Base-by-base conservation (phyloP, 2,888 invertebrate species). In the Corythucha ciliata region DNA sequence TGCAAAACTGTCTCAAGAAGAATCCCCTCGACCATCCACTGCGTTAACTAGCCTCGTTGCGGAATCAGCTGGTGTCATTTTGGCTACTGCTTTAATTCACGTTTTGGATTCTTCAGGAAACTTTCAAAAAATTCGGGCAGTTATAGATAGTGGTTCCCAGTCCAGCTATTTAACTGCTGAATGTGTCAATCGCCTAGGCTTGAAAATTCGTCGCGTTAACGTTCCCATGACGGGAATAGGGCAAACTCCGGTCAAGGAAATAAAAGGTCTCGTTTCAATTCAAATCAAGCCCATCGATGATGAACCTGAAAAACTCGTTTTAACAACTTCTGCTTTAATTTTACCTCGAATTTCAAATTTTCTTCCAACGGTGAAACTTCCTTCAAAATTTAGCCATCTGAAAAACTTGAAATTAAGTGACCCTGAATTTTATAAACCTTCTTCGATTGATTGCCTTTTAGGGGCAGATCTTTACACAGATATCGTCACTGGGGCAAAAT, bases 81-180 rank as follows among this genome's bases (percentile, higher is more conserved):
- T 53, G 21, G 53, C 44, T 10, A 50, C 53, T 8, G 49, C 39
- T 12, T 7, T 22, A 10, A 44, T 45, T 8, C n/a, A 18, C 2
- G 39, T 53, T 18, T 7, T n/a, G 14, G 44, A 50, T 25, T 32
- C 21, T 21, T 7, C 14, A 21, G 51, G 54, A 20, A 27, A 44
- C 4, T 54, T 20, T 16, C n/a, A 25, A 6, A 6, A 37, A 3
- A 24, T 51, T 2, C 12, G 54, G 20, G 16, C 39, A 24, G 51
- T 51, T 7, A 44, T 54, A 4, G 51, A 54, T 36, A 32, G 40
- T 39, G 54, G 54, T 7, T 45, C 45, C 20, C 46, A 51, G 14
- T 21, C 16, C 21, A 51, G 50, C 1, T 45, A 37, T 21, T 32
- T 54, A 14, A 51, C 54, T 2, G 14, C 21, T 12, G 20, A 25